phyloP scores from a whole-genome alignment of 2,797 vertebrate genomes.

The Saxicola maurus region DNA sequence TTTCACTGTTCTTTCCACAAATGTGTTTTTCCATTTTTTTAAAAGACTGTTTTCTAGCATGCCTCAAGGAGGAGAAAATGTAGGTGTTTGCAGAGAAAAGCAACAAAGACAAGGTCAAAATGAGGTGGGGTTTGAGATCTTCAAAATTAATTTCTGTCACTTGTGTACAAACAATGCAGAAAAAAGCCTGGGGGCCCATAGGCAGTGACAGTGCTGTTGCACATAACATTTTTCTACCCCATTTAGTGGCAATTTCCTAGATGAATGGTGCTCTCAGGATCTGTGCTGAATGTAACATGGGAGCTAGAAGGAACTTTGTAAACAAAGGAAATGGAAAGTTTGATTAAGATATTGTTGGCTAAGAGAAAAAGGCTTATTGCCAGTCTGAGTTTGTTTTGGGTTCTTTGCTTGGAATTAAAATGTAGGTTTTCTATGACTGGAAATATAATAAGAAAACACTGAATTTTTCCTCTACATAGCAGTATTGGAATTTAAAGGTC shows the following conservation, averaged over 20 bases:
- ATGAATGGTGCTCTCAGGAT: constrained; percentile 8
- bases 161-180: not conserved
- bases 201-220: not conserved
- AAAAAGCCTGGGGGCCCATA: not conserved
- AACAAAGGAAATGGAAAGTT: constrained; percentile 64
- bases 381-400: constrained; percentile 49
- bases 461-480: constrained; percentile 29
- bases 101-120: not conserved
- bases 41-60: not conserved
- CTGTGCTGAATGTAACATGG: constrained; percentile 1
- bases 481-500: constrained; percentile 25
- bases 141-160: not conserved
- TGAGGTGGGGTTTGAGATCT: not conserved
- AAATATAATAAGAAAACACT: constrained; percentile 47
- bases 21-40: not conserved
- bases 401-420: constrained; percentile 40
- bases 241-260: constrained; percentile 5
- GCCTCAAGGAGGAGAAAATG: not conserved
- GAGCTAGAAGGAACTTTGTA: constrained; percentile 18
- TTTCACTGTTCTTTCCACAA: not conserved
- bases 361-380: constrained; percentile 23
- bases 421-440: constrained; percentile 24
- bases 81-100: not conserved
- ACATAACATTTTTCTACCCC: not conserved
- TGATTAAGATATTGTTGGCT: constrained; percentile 51